A percentile compares a stretch with the other conserved stretches of the same genome.
Evolutionary conservation across 2,113 vertebrate species (phyloP).

Genomic region (Sturnira hondurensis): DNA sequence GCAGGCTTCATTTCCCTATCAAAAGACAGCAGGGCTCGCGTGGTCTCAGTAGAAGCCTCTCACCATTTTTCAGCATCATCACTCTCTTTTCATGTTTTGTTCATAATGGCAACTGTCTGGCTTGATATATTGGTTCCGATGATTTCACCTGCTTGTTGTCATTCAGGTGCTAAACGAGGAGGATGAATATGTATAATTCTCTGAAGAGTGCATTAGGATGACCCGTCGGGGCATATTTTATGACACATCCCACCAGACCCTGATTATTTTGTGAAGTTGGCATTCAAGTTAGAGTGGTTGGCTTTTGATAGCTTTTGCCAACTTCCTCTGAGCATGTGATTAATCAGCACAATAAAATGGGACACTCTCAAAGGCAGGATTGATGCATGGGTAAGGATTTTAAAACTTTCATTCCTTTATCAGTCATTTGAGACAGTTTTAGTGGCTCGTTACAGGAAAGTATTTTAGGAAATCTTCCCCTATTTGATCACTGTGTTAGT

Average conservation of each 20-base stretch:
- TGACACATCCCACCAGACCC: conserved; percentile 74
- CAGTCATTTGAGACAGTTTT: conserved; percentile 71
- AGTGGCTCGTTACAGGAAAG: conserved; percentile 65
- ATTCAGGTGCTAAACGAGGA: conserved; percentile 81
- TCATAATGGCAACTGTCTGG: conserved; percentile 81
- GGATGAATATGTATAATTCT: conserved; percentile 82
- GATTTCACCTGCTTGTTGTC: conserved; percentile 81
- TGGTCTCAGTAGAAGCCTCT: conserved; percentile 71
- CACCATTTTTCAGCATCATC: conserved; percentile 77
- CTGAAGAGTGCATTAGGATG: conserved; percentile 78
- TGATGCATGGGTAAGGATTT: conserved; percentile 62
- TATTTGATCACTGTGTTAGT: conserved; percentile 53
- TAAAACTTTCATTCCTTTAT: conserved; percentile 74
- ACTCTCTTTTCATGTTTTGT: conserved; percentile 74
- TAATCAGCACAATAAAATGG: conserved; percentile 71
- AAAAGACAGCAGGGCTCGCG: conserved; percentile 75
- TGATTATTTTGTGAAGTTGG: conserved; percentile 80
- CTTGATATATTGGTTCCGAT: conserved; percentile 77
- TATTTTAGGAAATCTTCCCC: conserved; percentile 65
- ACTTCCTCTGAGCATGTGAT: conserved; percentile 75
- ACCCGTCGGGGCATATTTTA: conserved; percentile 80
- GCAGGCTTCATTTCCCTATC: conserved; percentile 79
- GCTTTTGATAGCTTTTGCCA: conserved; percentile 79
- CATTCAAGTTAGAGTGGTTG: conserved; percentile 73
- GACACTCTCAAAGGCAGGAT: conserved; percentile 69